Evolutionary conservation across 2,113 vertebrate species (phyloP), one percentile per base, ranked within the genome.

Genomic region (Leptobrachium ailaonicum): DNA sequence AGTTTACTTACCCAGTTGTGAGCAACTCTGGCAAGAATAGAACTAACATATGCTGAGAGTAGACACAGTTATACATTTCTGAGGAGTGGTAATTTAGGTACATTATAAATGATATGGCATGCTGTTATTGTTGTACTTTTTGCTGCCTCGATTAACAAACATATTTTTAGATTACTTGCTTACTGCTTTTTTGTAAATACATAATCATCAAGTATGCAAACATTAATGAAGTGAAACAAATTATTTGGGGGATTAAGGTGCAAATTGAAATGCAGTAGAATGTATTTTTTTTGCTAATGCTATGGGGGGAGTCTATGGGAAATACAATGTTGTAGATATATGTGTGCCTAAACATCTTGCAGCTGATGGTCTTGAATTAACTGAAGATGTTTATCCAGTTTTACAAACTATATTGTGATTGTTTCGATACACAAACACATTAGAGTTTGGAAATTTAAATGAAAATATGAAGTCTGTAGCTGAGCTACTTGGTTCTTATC

Each of bases 101-200:
- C 13, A 63, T 14, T 64, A 32, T 13, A 64, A 53, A 79, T 79
- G 60, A 72, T 42, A 66, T 64, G 42, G 32, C 69, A 54, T 41
- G 47, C 77, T 66, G 4, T 53, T 72, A 50, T 41, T 53, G 60
- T 63, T 79, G 77, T 72, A 10, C 72, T 62, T 79, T 6, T 79
- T 54, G 43, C 44, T 72, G 42, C 45, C 69, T 79, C 71, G 41
- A 71, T 71, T 79, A 79, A 53, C 56, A 71, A 79, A 71, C 20
- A 71, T 42, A 43, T 20, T 56, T 66, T 66, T 44, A 58, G n/a
- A 60, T 66, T 68, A 53, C 66, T 54, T 76, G 43, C 66, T 76
- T 76, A 76, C 20, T 54, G 63, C 12, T 50, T 67, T 32, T 67
- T 42, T 14, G 66, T 66, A 67, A 54, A 54, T 9, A 56, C 64